Percentiles rank a stretch among this genome's conserved stretches.
phyloP scores from a whole-genome alignment of 2,113 vertebrate species.

The Mionectes macconnelli region DNA sequence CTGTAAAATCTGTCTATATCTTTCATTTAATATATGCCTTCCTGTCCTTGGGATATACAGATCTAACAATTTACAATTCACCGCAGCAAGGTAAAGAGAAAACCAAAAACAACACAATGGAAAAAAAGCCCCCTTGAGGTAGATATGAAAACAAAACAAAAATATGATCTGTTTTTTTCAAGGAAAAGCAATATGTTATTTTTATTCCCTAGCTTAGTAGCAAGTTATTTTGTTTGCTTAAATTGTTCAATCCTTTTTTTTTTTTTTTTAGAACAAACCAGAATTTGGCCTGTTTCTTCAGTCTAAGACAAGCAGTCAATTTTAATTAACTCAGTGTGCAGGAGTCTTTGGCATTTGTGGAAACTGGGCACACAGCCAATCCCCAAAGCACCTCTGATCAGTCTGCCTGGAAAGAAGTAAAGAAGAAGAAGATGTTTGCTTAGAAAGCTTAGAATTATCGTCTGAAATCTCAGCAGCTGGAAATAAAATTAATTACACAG shows the following conservation, averaged over 20 bases:
- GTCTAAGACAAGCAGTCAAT: constrained; percentile 78
- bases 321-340: constrained; percentile 79
- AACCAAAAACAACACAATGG: background rate
- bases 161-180: background rate
- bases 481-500: constrained; percentile 60
- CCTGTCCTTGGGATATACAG: background rate
- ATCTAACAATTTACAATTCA: constrained; percentile 39
- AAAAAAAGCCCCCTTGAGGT: background rate
- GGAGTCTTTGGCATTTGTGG: constrained; percentile 69
- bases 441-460: constrained; percentile 32
- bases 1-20: constrained; percentile 11
- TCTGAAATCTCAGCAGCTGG: constrained; percentile 38
- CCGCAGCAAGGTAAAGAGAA: background rate
- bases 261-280: constrained; percentile 55
- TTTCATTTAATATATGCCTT: background rate
- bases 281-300: constrained; percentile 68
- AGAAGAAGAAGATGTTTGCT: constrained; percentile 59
- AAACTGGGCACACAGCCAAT: constrained; percentile 74
- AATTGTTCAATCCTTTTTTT: constrained; percentile 60
- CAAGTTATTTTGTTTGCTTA: constrained; percentile 61
- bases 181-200: constrained; percentile 43
- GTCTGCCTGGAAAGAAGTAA: constrained; percentile 70
- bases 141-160: constrained; percentile 51
- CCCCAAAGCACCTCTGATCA: constrained; percentile 68
- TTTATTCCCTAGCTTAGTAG: constrained; percentile 50